These are phyloP conservation scores for Drosophila dunni DNA, from an alignment of 1,140 invertebrate species.

Conservation along the genomic window DNA sequence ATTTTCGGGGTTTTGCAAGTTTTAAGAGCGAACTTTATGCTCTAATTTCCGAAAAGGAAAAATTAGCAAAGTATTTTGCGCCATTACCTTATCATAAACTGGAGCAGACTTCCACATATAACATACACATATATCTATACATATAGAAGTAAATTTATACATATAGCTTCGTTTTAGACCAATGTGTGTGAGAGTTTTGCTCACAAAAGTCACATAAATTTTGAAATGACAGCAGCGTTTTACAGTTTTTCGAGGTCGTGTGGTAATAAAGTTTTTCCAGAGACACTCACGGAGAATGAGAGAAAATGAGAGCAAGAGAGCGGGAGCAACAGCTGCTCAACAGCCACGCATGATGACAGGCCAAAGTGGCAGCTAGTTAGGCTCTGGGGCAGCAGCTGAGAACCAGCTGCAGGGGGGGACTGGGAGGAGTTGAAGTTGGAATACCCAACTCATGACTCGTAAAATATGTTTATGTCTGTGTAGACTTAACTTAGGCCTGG, in stretches of 20 bases:
- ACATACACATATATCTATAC: neutral
- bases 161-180: constrained; percentile 6
- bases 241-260: constrained; percentile 79
- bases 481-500: constrained; percentile 31
- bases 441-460: constrained; percentile 43
- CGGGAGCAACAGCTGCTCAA: constrained; percentile 47
- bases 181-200: constrained; percentile 50
- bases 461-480: constrained; percentile 59
- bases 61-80: constrained; percentile 80
- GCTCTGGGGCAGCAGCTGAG: constrained; percentile 25
- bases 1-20: constrained; percentile 41
- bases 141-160: neutral
- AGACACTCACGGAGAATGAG: constrained; percentile 2
- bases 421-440: neutral
- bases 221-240: constrained; percentile 80
- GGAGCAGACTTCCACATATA: constrained; percentile 32
- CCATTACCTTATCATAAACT: constrained; percentile 81
- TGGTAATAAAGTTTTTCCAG: constrained; percentile 65
- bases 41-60: constrained; percentile 83
- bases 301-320: neutral
- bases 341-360: constrained; percentile 52
- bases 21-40: constrained; percentile 79
- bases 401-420: neutral
- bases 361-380: constrained; percentile 49
- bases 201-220: constrained; percentile 80